Evolutionary conservation across 2,797 vertebrate species (phyloP).

Genomic region (Leptatherina wallacei): DNA sequence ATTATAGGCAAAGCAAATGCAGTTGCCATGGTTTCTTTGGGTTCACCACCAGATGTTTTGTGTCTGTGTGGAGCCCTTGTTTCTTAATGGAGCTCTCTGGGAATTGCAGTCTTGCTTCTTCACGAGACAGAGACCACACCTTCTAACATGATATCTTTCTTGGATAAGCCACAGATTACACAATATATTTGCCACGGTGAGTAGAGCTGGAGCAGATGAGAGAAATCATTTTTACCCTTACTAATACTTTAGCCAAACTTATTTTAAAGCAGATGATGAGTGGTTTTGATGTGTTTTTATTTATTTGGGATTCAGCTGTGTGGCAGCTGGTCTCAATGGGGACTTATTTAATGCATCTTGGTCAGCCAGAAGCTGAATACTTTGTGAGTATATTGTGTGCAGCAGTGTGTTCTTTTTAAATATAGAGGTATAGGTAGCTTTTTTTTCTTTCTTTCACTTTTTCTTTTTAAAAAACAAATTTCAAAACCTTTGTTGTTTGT

Average conservation of each 20-base stretch:
- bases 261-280: neutral
- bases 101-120: conserved; percentile 24
- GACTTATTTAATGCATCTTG: neutral
- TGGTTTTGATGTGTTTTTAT: neutral
- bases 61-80: conserved; percentile 35
- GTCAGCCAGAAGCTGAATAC: neutral
- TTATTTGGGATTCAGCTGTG: neutral
- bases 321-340: neutral
- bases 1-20: conserved; percentile 25
- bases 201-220: neutral
- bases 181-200: neutral
- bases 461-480: too few relatives aligned
- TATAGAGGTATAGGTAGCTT: too few relatives aligned
- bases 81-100: conserved; percentile 40
- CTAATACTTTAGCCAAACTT: neutral
- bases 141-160: conserved; percentile 3
- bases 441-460: neutral
- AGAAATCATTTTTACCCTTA: neutral
- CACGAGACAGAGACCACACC: conserved; percentile 16
- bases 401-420: neutral
- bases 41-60: conserved; percentile 57
- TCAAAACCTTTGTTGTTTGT: too few relatives aligned
- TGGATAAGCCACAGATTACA: neutral
- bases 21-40: conserved; percentile 50
- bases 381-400: neutral